Base-by-base conservation (phyloP, 2,797 vertebrate genomes). In the Rallus crepitans region DNA sequence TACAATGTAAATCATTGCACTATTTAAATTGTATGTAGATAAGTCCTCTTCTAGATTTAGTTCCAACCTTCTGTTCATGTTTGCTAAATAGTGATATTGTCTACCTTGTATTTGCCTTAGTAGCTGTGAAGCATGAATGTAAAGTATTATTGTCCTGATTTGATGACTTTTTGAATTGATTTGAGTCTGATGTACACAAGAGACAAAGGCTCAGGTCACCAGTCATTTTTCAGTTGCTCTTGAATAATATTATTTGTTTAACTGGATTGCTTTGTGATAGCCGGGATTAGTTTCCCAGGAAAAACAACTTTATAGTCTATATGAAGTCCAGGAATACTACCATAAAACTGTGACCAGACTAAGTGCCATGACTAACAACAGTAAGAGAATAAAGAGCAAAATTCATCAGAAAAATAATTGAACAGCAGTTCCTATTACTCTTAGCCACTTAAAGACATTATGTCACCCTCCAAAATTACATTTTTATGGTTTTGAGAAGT, bases 191-290 rank as follows among this genome's bases (percentile, higher is more conserved):
- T 64, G 20, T 20, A 48, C 5, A 15, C 4, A 5, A 8, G 9
- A 70, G 24, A 42, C 0, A 0, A 93, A 91, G n/a, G 4, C 6
- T 87, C 1, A 12, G 21, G 24, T 16, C 11, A 21, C 6, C 15
- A 13, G 9, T n/a, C 16, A 27, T 30, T 1, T 68, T 90, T 69
- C 53, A 69, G n/a, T 15, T 83, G 35, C 4, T 6, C 6, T 24
- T 57, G 18, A 71, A 56, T 27, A 85, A 81, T 2, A 87, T 5
- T 16, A 35, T 68, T 81, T 65, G 17, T 15, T 93, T 88, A 69
- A 39, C 8, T 73, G 35, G 10, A 55, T 42, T 63, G 31, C 21
- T 71, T 81, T 78, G 15, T 68, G 25, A 75, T 28, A 72, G 16
- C 39, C 30, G 39, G 21, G 27, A 69, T 52, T 64, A 31, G 3